These are phyloP conservation scores for Drosophila pseudotalamancana DNA, from an alignment of 2,888 invertebrate genomes.

Conservation along the genomic window DNA sequence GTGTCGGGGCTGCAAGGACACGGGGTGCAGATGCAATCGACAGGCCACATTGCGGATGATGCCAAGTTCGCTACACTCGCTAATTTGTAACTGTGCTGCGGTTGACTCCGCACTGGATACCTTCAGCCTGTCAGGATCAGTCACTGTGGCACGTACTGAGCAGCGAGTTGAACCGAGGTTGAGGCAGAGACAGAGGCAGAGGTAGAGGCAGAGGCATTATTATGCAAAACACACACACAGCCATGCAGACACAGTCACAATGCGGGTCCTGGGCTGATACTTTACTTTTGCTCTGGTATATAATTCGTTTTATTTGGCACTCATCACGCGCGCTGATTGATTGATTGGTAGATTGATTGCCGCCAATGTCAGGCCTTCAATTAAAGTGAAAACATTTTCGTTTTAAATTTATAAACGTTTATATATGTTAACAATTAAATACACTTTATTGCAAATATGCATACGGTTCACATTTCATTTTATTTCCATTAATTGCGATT, in stretches of 20 bases:
- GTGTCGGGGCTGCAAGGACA: background rate
- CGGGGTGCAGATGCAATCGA: conserved; percentile 41
- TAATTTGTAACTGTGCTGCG: conserved; percentile 68
- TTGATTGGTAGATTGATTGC: conserved; percentile 61
- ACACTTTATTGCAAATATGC: conserved; percentile 6
- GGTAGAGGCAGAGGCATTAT: conserved; percentile 50
- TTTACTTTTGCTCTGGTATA: conserved; percentile 37
- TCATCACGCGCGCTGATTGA: conserved; percentile 60
- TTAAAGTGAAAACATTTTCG: conserved; percentile 53
- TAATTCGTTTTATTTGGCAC: conserved; percentile 48
- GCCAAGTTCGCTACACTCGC: conserved; percentile 44
- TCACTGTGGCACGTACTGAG: conserved; percentile 54
- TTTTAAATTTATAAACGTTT: conserved; percentile 11
- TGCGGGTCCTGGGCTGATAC: conserved; percentile 4
- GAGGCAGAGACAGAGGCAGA: conserved; percentile 15
- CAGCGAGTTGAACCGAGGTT: conserved; percentile 1
- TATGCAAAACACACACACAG: conserved; percentile 62
- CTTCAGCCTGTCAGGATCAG: conserved; percentile 31
- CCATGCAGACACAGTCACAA: background rate
- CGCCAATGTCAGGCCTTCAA: conserved; percentile 36
- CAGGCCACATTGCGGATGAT: conserved; percentile 33
- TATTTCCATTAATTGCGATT: conserved; percentile 41
- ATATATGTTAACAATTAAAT: conserved; percentile 14
- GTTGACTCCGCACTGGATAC: conserved; percentile 46
- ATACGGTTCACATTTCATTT: conserved; percentile 29